Evolutionary conservation across 2,888 invertebrate genomes (phyloP).

Genomic region (Cryptosula pallasiana): DNA sequence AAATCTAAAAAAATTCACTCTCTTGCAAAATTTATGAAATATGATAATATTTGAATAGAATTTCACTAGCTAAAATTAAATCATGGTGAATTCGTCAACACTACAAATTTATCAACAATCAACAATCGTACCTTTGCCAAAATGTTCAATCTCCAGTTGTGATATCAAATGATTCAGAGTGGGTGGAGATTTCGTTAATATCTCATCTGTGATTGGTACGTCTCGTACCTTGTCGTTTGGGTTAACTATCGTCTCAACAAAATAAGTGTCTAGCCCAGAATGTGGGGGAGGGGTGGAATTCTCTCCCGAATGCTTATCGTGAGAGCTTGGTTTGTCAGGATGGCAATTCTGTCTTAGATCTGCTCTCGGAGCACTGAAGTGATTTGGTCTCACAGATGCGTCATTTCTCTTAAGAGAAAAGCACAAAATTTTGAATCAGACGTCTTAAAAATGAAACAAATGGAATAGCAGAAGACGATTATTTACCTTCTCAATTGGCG

Average conservation of each 20-base stretch:
- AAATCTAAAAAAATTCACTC: no score
- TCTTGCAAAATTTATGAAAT: no score
- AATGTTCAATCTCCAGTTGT: not conserved
- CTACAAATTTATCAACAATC: no score
- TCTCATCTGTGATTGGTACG: not conserved
- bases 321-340: not conserved
- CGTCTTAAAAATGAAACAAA: no score
- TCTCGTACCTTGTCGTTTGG: not conserved
- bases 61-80: no score
- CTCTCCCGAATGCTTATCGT: not conserved
- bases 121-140: not conserved
- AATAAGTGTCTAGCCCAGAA: not conserved
- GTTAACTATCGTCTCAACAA: constrained; percentile 7
- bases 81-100: no score
- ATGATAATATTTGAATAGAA: no score
- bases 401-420: not conserved
- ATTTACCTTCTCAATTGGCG: no score
- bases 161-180: not conserved
- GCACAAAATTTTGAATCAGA: no score
- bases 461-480: no score
- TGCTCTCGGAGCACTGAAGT: not conserved
- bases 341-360: not conserved
- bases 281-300: not conserved
- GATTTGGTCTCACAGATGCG: not conserved
- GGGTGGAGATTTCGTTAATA: not conserved